Base-by-base conservation (phyloP, 2,888 invertebrate genomes). In the Ametastegia equiseti region DNA sequence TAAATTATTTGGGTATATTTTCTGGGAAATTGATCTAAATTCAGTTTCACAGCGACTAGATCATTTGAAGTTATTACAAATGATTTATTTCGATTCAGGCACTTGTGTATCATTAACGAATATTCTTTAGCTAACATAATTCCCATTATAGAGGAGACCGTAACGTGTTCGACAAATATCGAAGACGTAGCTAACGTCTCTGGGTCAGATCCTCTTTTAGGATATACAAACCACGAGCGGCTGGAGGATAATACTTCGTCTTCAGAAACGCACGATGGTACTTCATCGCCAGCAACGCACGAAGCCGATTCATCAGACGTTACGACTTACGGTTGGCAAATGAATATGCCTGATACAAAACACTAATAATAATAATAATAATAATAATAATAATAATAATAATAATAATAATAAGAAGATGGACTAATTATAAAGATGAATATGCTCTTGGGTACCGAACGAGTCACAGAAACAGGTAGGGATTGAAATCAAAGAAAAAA, bases 201-300 rank as follows among this genome's bases (percentile, higher is more conserved):
- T 36, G 89, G 89, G 15, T 87, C 86, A 6, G 89, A 91, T 86
- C 91, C 91, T 23, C 85, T 91, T 45, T 84, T 91, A 42, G 88
- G 87, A 39, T 91, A 90, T 79, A 91, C 91, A 19, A 91, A 91
- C 84, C 91, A 91, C 80, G 91, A 91, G 67, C 91, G 91, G 85
- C 89, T 60, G 60, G 78, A 63, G 45, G 78, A 78, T n/a, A 50
- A 30, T 45, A 47, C 75, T 3, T 33, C 50, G 54, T 75, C n/a
- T n/a, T n/a, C 75, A 5, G 36, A 19, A 19, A 19, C 75, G 54
- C 36, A 75, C 54, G 75, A 75, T n/a, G 54, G 19, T 45, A 75
- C 33, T 50, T 75, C 75, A 6, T 33, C 23, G n/a, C n/a, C 75
- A 5, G 36, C 23, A 19, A 19, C 75, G 54, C 36, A 75, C 54